A percentile compares a stretch with the other conserved stretches of the same genome.
Evolutionary conservation across 2,113 vertebrate species (phyloP).

Genomic region (Macaca mulatta): DNA sequence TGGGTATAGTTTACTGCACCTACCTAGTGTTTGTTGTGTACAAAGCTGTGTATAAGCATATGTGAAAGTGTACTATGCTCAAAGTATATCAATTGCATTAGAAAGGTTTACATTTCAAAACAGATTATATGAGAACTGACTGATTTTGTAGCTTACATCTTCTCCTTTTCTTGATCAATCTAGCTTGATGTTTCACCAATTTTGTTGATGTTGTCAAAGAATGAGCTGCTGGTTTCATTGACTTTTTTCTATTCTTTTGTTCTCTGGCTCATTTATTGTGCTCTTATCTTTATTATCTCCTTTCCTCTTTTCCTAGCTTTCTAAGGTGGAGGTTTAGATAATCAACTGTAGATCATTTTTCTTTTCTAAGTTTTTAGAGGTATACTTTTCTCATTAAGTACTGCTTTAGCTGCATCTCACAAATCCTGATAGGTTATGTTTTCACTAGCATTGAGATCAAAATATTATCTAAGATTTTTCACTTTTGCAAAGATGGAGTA

Average conservation of each 20-base stretch:
- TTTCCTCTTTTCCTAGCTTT: neutral
- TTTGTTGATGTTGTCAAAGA: neutral
- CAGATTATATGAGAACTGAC: neutral
- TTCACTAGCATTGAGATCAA: neutral
- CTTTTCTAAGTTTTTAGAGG: neutral
- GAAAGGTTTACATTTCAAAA: neutral
- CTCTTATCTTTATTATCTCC: neutral
- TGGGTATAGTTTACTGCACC: neutral
- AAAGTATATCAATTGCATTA: neutral
- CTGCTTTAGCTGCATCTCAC: neutral
- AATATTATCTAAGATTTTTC: constrained; percentile 5
- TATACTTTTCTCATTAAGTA: neutral
- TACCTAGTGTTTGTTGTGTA: neutral
- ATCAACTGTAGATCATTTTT: neutral
- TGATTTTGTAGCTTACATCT: neutral
- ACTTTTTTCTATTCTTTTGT: neutral
- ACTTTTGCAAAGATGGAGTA: neutral
- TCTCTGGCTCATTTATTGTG: neutral
- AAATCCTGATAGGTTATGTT: neutral
- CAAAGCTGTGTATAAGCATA: neutral
- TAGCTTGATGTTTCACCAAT: neutral
- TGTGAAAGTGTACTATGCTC: neutral
- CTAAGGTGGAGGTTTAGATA: neutral
- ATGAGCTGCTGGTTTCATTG: neutral
- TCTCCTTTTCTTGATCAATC: neutral